Conservation (phyloP, 2,888 invertebrate species). For the Salpingus planirostris region DNA sequence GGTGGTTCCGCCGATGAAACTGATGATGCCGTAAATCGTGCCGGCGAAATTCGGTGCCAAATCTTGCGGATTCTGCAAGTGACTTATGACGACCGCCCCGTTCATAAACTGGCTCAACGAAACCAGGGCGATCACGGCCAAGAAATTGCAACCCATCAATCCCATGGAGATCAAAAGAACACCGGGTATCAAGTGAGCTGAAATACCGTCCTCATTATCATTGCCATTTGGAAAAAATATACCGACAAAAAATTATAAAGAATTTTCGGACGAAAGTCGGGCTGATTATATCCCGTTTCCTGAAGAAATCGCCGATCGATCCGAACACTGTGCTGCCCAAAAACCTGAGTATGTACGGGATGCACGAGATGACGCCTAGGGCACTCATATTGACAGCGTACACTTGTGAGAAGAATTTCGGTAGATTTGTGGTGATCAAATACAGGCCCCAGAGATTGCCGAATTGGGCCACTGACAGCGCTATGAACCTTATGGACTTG, state of each 20-base stretch:
- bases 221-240: too few species aligned
- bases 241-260: constrained; percentile 29
- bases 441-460: constrained; percentile 26
- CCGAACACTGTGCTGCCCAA: constrained; percentile 24
- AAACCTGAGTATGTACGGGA: constrained; percentile 26
- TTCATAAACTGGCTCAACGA: constrained; percentile 9
- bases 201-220: constrained; percentile 4
- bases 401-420: constrained; percentile 23
- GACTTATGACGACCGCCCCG: constrained; percentile 10
- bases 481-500: constrained; percentile 20
- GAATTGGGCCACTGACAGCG: constrained; percentile 19
- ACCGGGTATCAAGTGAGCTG: constrained; percentile 8
- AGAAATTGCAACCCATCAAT: constrained; percentile 6
- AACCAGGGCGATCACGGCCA: constrained; percentile 7
- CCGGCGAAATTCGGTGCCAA: constrained; percentile 13
- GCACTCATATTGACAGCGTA: constrained; percentile 22
- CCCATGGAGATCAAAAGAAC: background rate
- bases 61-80: constrained; percentile 12
- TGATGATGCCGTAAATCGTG: constrained; percentile 11
- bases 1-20: constrained; percentile 8
- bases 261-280: constrained; percentile 21
- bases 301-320: constrained; percentile 22
- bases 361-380: constrained; percentile 24
- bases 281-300: constrained; percentile 17
- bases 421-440: constrained; percentile 18